Conservation (phyloP, 2,888 invertebrate species). For the Operophtera brumata region DNA sequence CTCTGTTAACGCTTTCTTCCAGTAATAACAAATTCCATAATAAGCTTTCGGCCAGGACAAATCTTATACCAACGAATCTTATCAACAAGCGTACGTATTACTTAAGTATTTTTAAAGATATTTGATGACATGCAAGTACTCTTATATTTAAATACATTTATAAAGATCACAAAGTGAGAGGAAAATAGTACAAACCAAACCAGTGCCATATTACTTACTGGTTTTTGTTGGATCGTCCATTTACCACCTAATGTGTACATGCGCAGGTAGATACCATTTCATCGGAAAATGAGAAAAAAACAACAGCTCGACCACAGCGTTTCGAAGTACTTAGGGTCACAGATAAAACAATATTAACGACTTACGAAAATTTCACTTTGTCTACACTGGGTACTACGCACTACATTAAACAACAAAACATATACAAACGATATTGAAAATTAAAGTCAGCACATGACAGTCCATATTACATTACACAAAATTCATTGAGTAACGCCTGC, state of each 20-base stretch:
- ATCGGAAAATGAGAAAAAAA: conserved; percentile 77
- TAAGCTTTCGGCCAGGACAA: no score
- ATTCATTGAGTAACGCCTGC: neutral
- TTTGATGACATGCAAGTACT: neutral
- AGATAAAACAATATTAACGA: conserved; percentile 5
- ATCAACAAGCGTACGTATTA: no score
- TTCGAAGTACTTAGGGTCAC: conserved; percentile 58
- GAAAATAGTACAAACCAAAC: conserved; percentile 21
- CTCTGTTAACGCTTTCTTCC: no score
- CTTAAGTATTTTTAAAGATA: no score
- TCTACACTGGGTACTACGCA: neutral
- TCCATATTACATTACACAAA: neutral
- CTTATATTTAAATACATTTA: neutral
- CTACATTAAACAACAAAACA: neutral
- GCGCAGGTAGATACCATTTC: conserved; percentile 59
- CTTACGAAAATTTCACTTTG: neutral
- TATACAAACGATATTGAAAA: neutral
- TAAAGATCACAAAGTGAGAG: conserved; percentile 10
- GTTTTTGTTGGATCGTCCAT: conserved; percentile 51
- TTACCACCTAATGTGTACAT: conserved; percentile 39
- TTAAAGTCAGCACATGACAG: neutral
- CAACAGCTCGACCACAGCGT: conserved; percentile 66
- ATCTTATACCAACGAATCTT: no score
- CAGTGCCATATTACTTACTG: conserved; percentile 3
- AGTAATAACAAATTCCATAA: no score